phyloP scores from a whole-genome alignment of 2,113 vertebrate genomes.

The Phylloscopus trochiloides region DNA sequence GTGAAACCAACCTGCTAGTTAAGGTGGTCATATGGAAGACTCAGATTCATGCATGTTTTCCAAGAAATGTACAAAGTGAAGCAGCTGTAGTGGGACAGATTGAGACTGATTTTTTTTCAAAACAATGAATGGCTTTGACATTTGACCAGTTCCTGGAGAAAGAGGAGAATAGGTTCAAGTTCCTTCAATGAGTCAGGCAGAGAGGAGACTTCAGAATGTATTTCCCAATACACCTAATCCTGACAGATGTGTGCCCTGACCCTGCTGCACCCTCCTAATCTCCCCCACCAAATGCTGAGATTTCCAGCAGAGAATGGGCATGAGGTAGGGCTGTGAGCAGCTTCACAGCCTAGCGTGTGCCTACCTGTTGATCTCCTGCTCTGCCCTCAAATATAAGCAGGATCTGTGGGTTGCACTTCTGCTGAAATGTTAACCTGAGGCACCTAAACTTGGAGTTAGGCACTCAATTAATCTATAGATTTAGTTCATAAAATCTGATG shows the following conservation, averaged over 20 bases:
- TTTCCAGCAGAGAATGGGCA: background rate
- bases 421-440: background rate
- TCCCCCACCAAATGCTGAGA: background rate
- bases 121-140: background rate
- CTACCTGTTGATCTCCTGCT: background rate
- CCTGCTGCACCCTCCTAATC: background rate
- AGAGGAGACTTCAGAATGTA: background rate
- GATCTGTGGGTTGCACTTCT: background rate
- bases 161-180: background rate
- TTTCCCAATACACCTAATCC: background rate
- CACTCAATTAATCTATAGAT: background rate
- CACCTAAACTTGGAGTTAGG: background rate
- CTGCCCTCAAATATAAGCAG: background rate
- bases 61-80: background rate
- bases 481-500: slow-evolving; percentile 25
- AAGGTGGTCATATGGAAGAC: background rate
- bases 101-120: slow-evolving; percentile 13
- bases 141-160: slow-evolving; percentile 4
- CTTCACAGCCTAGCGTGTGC: background rate
- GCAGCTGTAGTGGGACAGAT: background rate
- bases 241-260: slow-evolving; percentile 8
- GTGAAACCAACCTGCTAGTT: background rate
- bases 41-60: background rate
- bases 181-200: background rate
- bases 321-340: background rate